Base-by-base conservation (phyloP, 2,113 vertebrate genomes). In the Nerophis ophidion region DNA sequence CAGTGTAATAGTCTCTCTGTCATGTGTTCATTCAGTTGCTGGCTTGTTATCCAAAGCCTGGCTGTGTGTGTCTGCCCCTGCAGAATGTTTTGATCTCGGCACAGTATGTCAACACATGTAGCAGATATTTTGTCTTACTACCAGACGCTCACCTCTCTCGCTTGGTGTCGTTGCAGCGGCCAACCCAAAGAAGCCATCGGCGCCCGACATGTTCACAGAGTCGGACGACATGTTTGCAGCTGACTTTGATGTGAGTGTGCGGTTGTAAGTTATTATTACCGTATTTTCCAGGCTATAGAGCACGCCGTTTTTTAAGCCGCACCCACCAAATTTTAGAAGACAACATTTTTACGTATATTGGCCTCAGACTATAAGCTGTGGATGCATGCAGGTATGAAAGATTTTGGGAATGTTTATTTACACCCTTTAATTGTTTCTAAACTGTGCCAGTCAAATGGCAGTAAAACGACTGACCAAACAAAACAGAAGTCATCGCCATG, bases 201-300 rank as follows among this genome's bases (percentile, higher is more conserved):
- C 94, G 68, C 97, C 97, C 0, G 96, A 99, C 75, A 99, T 99
- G 97, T 99, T 99, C 84, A 98, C 92, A 13, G 97, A 99, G 86
- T 99, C 97, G 13, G 97, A 99, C 75, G 96, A 97, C 79, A 97
- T 98, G 96, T 99, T 99, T 61, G 94, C 93, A 76, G 96, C 95
- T 0, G 80, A 87, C 87, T 98, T 99, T 90, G 96, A 99, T 77
- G 96, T 97, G 87, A 89, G 95, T 72, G 9, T 65, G 13, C 12
- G 8, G 8, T 14, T 7, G 4, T 5, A 34, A 11, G 11, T 14
- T 12, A 14, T 14, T 15, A 26, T 26, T 3, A 26, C 26, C 26
- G 26, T 26, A 26, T 26, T 26, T 26, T 26, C 26, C 26, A 26
- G 2, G 26, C 26, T 26, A 26, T 26, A 26, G 26, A 26, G 26